Conservation (phyloP, 2,113 vertebrate species). For the Triplophysa dalaica region DNA sequence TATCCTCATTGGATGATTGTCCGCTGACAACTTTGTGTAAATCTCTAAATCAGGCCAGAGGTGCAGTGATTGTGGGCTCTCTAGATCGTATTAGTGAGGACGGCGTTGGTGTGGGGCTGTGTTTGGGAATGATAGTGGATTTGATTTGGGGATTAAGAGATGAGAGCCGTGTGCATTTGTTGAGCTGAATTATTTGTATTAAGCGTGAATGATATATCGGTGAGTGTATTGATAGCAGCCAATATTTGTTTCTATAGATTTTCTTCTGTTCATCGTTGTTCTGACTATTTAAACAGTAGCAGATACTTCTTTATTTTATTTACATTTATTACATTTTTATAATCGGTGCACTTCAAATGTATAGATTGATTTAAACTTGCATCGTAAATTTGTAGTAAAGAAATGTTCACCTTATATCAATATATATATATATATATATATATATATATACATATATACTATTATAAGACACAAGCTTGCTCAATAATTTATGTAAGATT, state of each 20-base stretch:
- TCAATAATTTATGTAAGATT: too few relatives aligned
- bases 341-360: too few relatives aligned
- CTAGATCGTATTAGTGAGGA: conserved; percentile 1
- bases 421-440: too few relatives aligned
- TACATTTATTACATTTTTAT: background rate
- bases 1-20: conserved; percentile 35
- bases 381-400: too few relatives aligned
- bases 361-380: too few relatives aligned
- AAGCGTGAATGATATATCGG: background rate
- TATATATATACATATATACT: too few relatives aligned
- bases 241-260: background rate
- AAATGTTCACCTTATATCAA: too few relatives aligned
- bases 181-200: conserved; percentile 10
- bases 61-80: conserved; percentile 27
- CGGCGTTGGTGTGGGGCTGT: background rate
- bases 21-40: conserved; percentile 36
- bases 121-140: conserved; percentile 40
- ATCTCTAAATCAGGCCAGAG: conserved; percentile 35
- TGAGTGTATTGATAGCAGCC: background rate
- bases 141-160: conserved; percentile 40
- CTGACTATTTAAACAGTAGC: background rate
- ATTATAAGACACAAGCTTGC: too few relatives aligned
- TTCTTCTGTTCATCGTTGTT: background rate
- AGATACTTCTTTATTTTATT: background rate
- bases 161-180: conserved; percentile 1